Evolutionary conservation across 2,797 vertebrate genomes (phyloP), one percentile per base, ranked within the genome.

Genomic region (Sandelia bainsii): DNA sequence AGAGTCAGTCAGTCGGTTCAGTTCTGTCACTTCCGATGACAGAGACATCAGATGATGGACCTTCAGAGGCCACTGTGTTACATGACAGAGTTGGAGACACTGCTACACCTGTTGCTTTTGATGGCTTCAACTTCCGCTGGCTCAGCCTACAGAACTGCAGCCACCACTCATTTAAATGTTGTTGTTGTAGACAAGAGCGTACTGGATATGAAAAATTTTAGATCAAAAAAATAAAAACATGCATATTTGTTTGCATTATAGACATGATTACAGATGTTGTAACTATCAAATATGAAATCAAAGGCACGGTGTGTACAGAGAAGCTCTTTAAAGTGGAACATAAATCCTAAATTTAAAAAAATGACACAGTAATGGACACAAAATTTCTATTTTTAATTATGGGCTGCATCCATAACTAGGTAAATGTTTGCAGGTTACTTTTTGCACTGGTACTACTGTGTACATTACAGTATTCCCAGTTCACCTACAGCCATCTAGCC

Each of bases 401-500:
- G n/a, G n/a, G n/a, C n/a, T n/a, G n/a, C n/a, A n/a, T n/a, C n/a
- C n/a, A 4, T 32, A 32, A 32, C 6, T 6, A 32, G 29, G 37
- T 32, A 32, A 39, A 13, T 39, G 37, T 39, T 4, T 13, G 10
- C 42, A 19, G 42, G 14, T 42, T 10, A 16, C 27, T 52, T 32
- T 10, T 20, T 19, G 7, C 4, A 5, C 32, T 14, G 20, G 0
- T 13, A 29, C 49, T 20, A 37, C 32, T 56, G 39, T 48, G 14
- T 44, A 51, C 48, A 44, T 48, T 57, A 40, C 51, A 57, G 19
- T 51, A 22, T 3, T 0, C 3, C 59, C 22, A 27, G 53, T 69
- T 25, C 45, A 32, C 46, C 57, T 56, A 39, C 70, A 51, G 46
- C 37, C 72, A 27, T 62, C 59, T 6, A n/a, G 5, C 44, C 42